Evolutionary conservation across 2,888 invertebrate species (phyloP).

Genomic region (Yponomeuta sedellus): DNA sequence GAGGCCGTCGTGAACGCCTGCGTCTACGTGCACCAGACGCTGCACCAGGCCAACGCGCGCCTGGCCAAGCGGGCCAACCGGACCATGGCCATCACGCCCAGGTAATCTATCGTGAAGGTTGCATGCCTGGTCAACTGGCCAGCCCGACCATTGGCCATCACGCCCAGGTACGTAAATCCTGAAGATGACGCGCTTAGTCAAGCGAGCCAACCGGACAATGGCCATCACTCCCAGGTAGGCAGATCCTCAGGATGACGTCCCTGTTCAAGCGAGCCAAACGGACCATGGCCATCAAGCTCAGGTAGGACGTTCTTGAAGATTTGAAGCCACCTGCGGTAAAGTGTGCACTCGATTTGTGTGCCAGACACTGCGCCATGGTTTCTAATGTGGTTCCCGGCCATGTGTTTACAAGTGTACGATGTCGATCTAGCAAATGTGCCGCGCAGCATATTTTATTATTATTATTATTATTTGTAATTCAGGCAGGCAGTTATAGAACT

Average conservation of each 20-base stretch:
- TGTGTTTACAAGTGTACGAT: no score
- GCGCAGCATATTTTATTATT: no score
- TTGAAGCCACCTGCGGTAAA: no score
- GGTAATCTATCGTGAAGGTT: no score
- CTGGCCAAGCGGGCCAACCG: conserved; percentile 94
- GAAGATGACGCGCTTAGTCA: conserved; percentile 89
- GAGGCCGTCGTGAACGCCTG: conserved; percentile 99
- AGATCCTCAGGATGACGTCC: no score
- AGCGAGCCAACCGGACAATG: conserved; percentile 97
- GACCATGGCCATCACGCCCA: conserved; percentile 98
- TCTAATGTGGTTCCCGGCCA: no score
- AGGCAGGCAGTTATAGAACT: no score
- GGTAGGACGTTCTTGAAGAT: conserved; percentile 35
- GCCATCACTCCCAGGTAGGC: conserved; percentile 98
- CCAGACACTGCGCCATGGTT: no score
- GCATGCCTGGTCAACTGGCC: conserved; percentile 92
- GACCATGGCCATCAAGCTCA: conserved; percentile 98
- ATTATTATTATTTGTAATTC: no score
- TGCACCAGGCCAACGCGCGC: conserved; percentile 95
- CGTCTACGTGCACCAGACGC: conserved; percentile 98
- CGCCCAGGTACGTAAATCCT: no score
- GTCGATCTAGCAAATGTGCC: no score
- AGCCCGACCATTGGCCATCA: conserved; percentile 98
- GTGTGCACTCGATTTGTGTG: no score
- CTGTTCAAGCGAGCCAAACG: conserved; percentile 94